Evolutionary conservation across 2,113 vertebrate genomes (phyloP).

Genomic region (Athene cunicularia): DNA sequence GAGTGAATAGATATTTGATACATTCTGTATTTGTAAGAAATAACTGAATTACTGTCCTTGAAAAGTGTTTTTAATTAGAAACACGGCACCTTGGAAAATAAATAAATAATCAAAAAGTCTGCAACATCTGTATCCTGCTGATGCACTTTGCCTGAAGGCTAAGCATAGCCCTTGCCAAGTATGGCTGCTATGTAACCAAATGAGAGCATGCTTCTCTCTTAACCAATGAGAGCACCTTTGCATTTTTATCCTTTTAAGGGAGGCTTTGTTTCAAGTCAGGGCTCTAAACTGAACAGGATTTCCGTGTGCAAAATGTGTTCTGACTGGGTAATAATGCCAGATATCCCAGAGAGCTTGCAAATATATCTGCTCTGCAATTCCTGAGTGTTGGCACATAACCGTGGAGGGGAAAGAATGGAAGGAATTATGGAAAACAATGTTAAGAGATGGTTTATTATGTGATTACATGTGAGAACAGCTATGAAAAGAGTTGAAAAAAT

Average conservation of each 20-base stretch:
- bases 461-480: not conserved
- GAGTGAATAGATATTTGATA: not conserved
- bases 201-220: not conserved
- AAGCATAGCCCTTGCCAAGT: not conserved
- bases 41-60: not conserved
- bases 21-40: not conserved
- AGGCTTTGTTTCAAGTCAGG: not conserved
- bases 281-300: not conserved
- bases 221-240: not conserved
- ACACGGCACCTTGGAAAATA: not conserved
- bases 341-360: not conserved
- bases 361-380: not conserved
- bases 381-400: fast-evolving
- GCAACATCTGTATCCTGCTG: not conserved
- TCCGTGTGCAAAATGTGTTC: not conserved
- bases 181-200: not conserved
- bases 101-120: not conserved
- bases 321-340: not conserved
- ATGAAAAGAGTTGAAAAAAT: not conserved
- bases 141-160: not conserved
- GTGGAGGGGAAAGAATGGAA: not conserved
- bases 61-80: not conserved
- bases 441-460: not conserved
- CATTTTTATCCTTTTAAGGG: not conserved
- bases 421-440: not conserved